Evolutionary conservation across 1,140 invertebrate genomes (phyloP).

Genomic region (Adelges cooleyi): DNA sequence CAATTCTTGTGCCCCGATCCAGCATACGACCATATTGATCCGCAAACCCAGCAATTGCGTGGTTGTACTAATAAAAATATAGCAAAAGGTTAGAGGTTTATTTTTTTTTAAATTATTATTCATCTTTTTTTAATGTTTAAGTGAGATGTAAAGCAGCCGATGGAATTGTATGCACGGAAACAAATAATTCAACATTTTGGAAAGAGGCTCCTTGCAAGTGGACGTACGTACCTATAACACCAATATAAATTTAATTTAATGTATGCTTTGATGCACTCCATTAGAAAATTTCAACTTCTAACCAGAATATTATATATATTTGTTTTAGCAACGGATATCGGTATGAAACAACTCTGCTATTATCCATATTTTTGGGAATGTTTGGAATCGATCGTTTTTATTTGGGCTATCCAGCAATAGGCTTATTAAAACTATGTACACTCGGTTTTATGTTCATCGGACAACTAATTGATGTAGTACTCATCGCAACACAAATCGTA

Average conservation of each 20-base stretch:
- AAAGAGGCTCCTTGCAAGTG: slow-evolving; percentile 79
- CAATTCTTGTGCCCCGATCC: slow-evolving; percentile 80
- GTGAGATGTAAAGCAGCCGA: slow-evolving; percentile 72
- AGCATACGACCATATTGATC: slow-evolving; percentile 65
- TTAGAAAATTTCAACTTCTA: neutral
- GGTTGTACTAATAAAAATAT: slow-evolving; percentile 68
- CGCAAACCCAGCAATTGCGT: slow-evolving; percentile 73
- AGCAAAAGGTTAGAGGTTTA: slow-evolving; percentile 63
- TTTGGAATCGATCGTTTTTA: slow-evolving; percentile 97
- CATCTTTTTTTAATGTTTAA: slow-evolving; percentile 39
- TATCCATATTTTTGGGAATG: slow-evolving; percentile 93
- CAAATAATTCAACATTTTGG: slow-evolving; percentile 65
- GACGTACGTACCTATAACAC: slow-evolving; percentile 71
- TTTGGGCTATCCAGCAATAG: slow-evolving; percentile 89
- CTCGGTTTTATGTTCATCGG: slow-evolving; percentile 94
- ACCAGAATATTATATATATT: neutral
- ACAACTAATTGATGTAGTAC: slow-evolving; percentile 85
- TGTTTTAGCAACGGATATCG: slow-evolving; percentile 79
- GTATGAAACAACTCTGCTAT: slow-evolving; percentile 77
- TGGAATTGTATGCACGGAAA: slow-evolving; percentile 68
- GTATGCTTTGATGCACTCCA: too few species aligned
- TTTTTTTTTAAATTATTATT: slow-evolving; percentile 9
- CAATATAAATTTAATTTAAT: too few species aligned
- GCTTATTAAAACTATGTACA: slow-evolving; percentile 87
- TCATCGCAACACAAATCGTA: slow-evolving; percentile 87